Evolutionary conservation across 2,113 vertebrate genomes (phyloP).

Genomic region (Hippocampus barbouri): DNA sequence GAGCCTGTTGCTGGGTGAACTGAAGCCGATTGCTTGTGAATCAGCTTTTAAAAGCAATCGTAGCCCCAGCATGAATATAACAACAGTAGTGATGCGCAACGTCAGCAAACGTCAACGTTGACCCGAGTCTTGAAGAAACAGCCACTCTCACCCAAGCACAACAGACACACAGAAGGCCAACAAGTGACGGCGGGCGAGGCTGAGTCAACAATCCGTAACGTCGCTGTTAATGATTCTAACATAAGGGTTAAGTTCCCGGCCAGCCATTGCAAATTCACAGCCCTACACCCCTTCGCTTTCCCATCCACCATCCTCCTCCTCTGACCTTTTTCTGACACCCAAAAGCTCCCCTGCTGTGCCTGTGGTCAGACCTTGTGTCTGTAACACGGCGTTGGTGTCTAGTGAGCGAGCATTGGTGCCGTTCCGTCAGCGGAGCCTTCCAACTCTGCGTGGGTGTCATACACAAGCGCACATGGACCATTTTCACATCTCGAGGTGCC

Average conservation of each 20-base stretch:
- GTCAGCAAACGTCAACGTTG: not conserved
- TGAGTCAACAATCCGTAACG: slow-evolving; percentile 52
- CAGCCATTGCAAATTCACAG: not conserved
- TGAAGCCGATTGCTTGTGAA: not conserved
- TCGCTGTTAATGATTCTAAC: slow-evolving; percentile 51
- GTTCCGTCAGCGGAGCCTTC: not conserved
- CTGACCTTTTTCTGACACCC: slow-evolving; percentile 22
- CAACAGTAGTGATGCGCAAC: no score
- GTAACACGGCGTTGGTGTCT: no score
- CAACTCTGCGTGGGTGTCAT: not conserved
- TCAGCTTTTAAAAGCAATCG: not conserved
- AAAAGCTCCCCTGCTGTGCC: slow-evolving; percentile 9
- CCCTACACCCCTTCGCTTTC: not conserved
- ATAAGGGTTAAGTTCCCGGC: slow-evolving; percentile 32
- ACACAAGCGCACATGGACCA: not conserved
- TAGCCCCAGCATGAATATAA: no score
- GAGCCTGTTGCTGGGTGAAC: not conserved
- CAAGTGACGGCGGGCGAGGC: slow-evolving; percentile 21
- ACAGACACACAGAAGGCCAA: slow-evolving; percentile 10
- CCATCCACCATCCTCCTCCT: not conserved
- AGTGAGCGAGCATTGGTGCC: not conserved
- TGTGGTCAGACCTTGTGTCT: not conserved
- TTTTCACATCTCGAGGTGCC: not conserved
- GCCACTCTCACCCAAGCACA: slow-evolving; percentile 26
- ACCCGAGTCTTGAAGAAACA: slow-evolving; percentile 50